Base-by-base conservation (phyloP, 2,113 vertebrate species). In the Chaetops frenatus region DNA sequence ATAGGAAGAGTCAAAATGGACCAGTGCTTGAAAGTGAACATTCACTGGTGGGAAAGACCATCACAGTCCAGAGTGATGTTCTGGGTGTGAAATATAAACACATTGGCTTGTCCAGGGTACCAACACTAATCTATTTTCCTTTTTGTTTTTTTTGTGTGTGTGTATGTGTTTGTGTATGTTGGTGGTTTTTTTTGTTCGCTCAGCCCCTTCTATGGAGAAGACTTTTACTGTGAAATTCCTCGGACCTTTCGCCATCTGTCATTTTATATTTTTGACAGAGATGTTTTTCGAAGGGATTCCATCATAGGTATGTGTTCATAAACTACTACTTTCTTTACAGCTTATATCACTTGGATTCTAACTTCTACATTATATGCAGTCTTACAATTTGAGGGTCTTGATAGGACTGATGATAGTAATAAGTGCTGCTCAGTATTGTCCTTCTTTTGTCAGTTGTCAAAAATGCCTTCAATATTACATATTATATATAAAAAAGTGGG, bases 221-320 rank as follows among this genome's bases (percentile, higher is more conserved):
- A 99, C 96, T 99, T 99, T 97, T 99, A 99, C 98, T 99, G 99
- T 96, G 99, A 99, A 98, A 99, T 99, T 96, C 99, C 99, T 36
- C 98, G 99, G 88, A 99, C 98, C 93, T 99, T 99, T 97, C 99
- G 99, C 58, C 99, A 99, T 92, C 98, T 99, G 90, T 99, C 99
- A 31, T 99, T 99, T 97, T 99, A 99, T 97, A 98, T 99, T 97
- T 99, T 99, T 38, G 99, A 99, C 98, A 99, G 99, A 98, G 99
- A 99, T 35, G 99, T 99, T 81, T 99, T 99, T 98, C 98, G 99
- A 97, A 99, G 99, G 99, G 99, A 99, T 96, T 99, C 99, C 93
- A 99, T 99, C 95, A 99, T 99, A 89, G 99, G 99, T 99, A 98
- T 97, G 99, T 98, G 67, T 84, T 93, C 67, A 45, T 92, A 48